Evolutionary conservation across 2,113 vertebrate species (phyloP), one percentile per base, ranked within the genome.

Genomic region (Bothrops jararaca): DNA sequence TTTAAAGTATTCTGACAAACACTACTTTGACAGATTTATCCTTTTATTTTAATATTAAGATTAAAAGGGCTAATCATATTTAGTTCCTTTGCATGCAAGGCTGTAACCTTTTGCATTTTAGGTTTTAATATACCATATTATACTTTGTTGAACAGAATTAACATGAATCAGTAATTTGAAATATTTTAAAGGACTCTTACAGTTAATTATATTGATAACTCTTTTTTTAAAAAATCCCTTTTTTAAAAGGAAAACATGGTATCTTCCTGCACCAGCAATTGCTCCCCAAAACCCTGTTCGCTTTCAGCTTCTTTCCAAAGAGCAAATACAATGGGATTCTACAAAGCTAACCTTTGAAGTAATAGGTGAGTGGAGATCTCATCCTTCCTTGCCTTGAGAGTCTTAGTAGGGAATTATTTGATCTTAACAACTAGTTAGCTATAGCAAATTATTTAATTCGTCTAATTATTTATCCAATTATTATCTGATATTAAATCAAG

Each of bases 161-260:
- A 42, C 7, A 2, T 60, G 39, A 20, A 69, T 3, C 24, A 53
- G 29, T 34, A 34, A 26, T 52, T 57, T 85, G 45, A 60, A 13
- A n/a, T 85, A 80, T 26, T 92, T 92, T n/a, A 74, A n/a, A 89
- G n/a, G 74, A n/a, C 22, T 29, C 0, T 89, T 80, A 80, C 22
- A 39, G 15, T 56, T 11, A 10, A 9, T 85, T 53, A 85, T 85
- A 86, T 1, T 91, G 60, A 92, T 11, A 58, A 12, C 48, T 39
- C 15, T 8, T 56, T 7, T 50, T 12, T 69, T 8, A 0, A 57
- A n/a, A 92, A 89, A 34, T 42, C 94, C 22, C 4, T 91, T 95
- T 95, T 80, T 29, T 96, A 97, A 92, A 91, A 99, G 99, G 97
- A 99, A 99, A 97, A 99, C 98, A 96, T 99, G 99, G 99, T 99